These are phyloP conservation scores for Schizopygopsis malacanthus DNA, from an alignment of 2,797 vertebrate species.

Conservation along the genomic window DNA sequence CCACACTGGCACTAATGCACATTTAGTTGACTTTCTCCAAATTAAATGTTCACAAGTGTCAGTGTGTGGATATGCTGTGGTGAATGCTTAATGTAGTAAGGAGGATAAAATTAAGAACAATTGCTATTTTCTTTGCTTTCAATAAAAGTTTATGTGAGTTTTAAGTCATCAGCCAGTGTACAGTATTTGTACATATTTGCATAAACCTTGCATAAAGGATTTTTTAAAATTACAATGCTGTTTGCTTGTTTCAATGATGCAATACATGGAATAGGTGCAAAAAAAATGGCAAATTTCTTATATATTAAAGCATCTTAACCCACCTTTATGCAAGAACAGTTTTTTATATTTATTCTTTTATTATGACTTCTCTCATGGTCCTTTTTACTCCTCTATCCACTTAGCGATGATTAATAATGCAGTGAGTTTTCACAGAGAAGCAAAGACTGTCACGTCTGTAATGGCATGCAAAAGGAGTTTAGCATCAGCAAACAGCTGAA, in stretches of 20 bases:
- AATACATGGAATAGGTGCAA: background rate
- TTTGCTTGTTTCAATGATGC: background rate
- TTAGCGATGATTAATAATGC: conserved; percentile 57
- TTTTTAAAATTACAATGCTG: background rate
- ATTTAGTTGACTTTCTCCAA: conserved; percentile 40
- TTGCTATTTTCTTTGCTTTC: background rate
- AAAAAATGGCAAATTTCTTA: background rate
- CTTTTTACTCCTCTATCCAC: conserved; percentile 45
- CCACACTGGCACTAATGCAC: conserved; percentile 28
- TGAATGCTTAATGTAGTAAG: conserved; percentile 28
- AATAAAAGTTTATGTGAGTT: background rate
- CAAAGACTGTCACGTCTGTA: conserved; percentile 64
- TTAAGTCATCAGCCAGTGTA: background rate
- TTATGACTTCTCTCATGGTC: conserved; percentile 23
- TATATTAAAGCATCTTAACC: background rate
- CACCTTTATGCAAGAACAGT: background rate
- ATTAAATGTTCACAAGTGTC: conserved; percentile 10
- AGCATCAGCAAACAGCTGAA: conserved; percentile 4
- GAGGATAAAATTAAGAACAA: background rate
- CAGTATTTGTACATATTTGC: background rate
- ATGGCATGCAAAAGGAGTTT: conserved; percentile 29
- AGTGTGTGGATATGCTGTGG: conserved; percentile 1
- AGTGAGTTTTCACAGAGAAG: conserved; percentile 52
- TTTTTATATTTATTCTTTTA: background rate
- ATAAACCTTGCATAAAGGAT: background rate